Evolutionary conservation across 1,140 invertebrate genomes (phyloP), one percentile per base, ranked within the genome.

Genomic region (Trichonephila clavipes): DNA sequence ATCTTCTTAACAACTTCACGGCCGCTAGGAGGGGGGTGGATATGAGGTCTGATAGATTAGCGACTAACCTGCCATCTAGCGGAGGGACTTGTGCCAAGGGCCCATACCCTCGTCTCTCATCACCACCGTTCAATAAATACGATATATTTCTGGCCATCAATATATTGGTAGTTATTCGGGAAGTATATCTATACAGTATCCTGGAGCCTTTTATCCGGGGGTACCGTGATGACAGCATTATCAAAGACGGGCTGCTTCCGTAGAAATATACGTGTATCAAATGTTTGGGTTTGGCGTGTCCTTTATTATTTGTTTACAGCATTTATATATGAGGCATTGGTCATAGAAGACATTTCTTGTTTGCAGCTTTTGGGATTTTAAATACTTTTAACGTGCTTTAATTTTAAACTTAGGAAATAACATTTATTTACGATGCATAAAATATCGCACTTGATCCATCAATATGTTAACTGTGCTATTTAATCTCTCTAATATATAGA

Each of bases 1-100:
- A 93, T 93, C 92, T 93, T 89, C 92, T 93, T 93, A 93, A 93
- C 92, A 93, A 93, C 92, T 93, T 93, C 92, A 93, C 87, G 69
- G 92, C 58, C 91, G 44, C 85, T 62, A 34, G 40, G 61, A 14
- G 61, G 61, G 64, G 44, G 34, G 64, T 21, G 91, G 82, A 87
- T 92, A 92, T 92, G 83, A 87, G 91, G 81, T 92, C 83, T 92
- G 91, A 92, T 92, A 92, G 91, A 92, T 92, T 92, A 92, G 91
- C 91, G 66, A 92, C 83, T 62, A 66, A 86, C 91, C 82, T 87
- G 91, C 91, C 91, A 92, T 87, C 91, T 92, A 87, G 91, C 81
- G 91, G 61, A 87, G 83, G 91, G 81, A 92, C 91, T 92, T 44
- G 91, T 92, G 83, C 91, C 91, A 92, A 86, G 83, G 83, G 83